Base-by-base conservation (phyloP, 1,140 invertebrate species). In the Drosophila kurseongensis region DNA sequence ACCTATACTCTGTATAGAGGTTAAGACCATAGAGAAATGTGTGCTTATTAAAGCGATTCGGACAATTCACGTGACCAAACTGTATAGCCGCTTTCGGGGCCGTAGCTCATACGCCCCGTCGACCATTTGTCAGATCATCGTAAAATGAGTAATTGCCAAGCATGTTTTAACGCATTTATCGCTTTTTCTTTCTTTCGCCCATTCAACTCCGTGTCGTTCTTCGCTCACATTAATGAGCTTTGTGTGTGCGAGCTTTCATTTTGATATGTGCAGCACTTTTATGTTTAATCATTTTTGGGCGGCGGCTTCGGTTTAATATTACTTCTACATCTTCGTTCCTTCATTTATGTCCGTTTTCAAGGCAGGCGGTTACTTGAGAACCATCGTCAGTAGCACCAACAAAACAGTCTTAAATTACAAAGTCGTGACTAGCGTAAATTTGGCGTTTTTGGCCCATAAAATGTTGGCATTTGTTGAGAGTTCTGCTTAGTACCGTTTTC, bases 101-200 rank as follows among this genome's bases (percentile, higher is more conserved):
- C 75, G 63, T 82, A 71, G 45, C 60, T 75, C 68, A 80, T 80
- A 80, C 78, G 78, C 65, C 78, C 60, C 75, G 75, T 75, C 67
- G 65, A 52, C 68, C 75, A 75, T 74, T 56, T 69, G 68, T 81
- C 75, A 59, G 80, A 81, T 79, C 79, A 82, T 68, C 79, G 66
- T 84, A 79, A 79, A 82, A 84, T 84, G 80, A 82, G 79, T 84
- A 84, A 84, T 82, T 84, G 80, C 79, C 66, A 66, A 69, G 79
- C 80, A 79, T 84, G 80, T 79, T 82, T 82, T 62, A 72, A 58
- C 78, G 75, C 78, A 83, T 75, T 66, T 72, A 72, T 72, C 61
- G 68, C 61, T 36, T 59, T 41, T 54, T 54, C 16, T 29, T 29
- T 38, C 7, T 38, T 38, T 16, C 50, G 14, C 10, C 29, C 35